phyloP scores from a whole-genome alignment of 2,797 vertebrate species.

The Pantherophis alleghaniensis region DNA sequence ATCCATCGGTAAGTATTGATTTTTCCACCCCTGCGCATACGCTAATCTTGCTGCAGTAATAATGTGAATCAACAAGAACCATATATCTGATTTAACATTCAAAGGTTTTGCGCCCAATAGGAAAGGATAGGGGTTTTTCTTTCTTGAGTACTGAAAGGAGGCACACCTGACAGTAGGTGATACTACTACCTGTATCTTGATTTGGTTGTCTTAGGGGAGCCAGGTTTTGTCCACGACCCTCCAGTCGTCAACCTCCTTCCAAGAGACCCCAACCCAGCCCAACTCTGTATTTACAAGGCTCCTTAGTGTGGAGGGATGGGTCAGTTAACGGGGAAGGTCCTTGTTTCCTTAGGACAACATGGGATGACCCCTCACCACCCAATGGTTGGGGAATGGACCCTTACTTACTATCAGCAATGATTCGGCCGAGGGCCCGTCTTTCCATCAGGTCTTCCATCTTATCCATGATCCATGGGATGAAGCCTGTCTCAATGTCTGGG shows the following conservation, averaged over 20 bases:
- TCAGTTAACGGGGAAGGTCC: not conserved
- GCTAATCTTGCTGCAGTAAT: too few species aligned
- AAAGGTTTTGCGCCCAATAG: too few species aligned
- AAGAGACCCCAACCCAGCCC: not conserved
- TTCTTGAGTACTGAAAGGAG: too few species aligned
- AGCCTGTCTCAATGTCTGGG: conserved; percentile 81
- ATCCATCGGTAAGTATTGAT: too few species aligned
- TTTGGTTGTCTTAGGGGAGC: too few species aligned
- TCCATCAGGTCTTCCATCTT: conserved; percentile 75
- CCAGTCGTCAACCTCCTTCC: not conserved
- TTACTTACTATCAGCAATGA: conserved; percentile 80
- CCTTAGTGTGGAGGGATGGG: not conserved
- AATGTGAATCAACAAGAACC: too few species aligned
- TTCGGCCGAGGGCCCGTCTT: conserved; percentile 68
- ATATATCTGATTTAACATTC: too few species aligned
- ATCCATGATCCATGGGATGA: conserved; percentile 82
- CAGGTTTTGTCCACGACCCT: too few species aligned
- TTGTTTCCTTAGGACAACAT: not conserved
- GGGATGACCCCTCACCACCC: not conserved
- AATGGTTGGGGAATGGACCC: not conserved
- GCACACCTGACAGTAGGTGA: too few species aligned
- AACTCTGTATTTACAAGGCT: not conserved
- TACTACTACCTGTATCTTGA: too few species aligned
- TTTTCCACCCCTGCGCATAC: too few species aligned
- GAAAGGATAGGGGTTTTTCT: too few species aligned